Evolutionary conservation across 2,888 invertebrate genomes (phyloP).

Genomic region (Lepidonotus clava): DNA sequence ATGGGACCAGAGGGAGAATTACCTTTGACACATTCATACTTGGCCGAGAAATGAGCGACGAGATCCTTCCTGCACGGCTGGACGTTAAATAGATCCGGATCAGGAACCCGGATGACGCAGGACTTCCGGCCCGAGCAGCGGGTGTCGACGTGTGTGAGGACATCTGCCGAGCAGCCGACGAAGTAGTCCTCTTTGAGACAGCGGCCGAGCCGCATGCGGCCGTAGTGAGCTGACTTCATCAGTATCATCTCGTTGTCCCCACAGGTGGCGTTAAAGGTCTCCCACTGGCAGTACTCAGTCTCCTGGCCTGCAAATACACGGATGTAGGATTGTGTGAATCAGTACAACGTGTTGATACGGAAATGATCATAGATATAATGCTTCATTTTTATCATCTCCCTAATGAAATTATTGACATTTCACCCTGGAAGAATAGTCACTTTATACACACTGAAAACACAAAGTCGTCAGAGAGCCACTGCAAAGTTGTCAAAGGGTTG

Average conservation of each 20-base stretch:
- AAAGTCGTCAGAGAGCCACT: too few relatives aligned
- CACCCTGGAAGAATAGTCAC: too few relatives aligned
- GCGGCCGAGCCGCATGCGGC: constrained; percentile 63
- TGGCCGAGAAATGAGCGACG: constrained; percentile 63
- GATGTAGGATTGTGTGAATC: too few relatives aligned
- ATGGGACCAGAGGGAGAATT: constrained; percentile 50
- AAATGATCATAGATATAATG: too few relatives aligned
- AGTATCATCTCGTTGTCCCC: constrained; percentile 58
- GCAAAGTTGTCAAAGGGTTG: too few relatives aligned
- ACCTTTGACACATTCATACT: constrained; percentile 64
- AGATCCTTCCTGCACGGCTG: constrained; percentile 64
- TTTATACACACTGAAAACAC: too few relatives aligned
- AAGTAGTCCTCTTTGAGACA: constrained; percentile 60
- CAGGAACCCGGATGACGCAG: constrained; percentile 62
- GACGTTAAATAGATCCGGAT: constrained; percentile 58
- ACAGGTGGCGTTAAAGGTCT: constrained; percentile 60
- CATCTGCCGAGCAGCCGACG: constrained; percentile 63
- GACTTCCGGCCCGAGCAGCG: constrained; percentile 63
- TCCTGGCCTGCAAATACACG: constrained; percentile 31
- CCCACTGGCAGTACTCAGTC: constrained; percentile 55
- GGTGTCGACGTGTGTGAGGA: constrained; percentile 61
- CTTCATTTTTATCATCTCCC: too few relatives aligned
- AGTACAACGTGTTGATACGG: too few relatives aligned
- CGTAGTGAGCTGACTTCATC: constrained; percentile 61
- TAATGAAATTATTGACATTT: too few relatives aligned